phyloP scores from a whole-genome alignment of 2,797 vertebrate genomes.

The Siniperca undulata region DNA sequence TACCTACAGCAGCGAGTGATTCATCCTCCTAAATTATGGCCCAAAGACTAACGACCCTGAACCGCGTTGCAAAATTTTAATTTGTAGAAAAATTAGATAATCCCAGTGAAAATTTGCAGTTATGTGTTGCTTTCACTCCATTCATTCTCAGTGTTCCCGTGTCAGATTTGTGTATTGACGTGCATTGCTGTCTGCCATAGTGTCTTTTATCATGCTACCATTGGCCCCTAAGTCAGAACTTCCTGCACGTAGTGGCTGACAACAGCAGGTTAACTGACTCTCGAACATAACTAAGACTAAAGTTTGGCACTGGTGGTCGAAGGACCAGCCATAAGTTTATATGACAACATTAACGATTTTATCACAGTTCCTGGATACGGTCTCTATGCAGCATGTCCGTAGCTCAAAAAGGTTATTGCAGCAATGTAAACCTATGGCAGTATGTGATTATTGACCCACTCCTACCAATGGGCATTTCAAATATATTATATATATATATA shows the following conservation, averaged over 20 bases:
- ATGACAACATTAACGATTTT: too few relatives aligned
- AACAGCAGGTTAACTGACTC: slow-evolving; percentile 5
- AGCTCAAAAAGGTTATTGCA: too few relatives aligned
- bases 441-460: too few relatives aligned
- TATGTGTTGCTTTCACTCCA: too few relatives aligned
- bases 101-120: not conserved
- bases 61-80: not conserved
- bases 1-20: not conserved
- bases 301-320: not conserved
- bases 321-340: not conserved
- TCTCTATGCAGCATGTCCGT: too few relatives aligned
- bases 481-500: too few relatives aligned
- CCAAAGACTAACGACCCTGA: not conserved
- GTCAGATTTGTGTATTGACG: not conserved
- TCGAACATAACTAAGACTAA: not conserved
- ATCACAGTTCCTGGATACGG: too few relatives aligned
- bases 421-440: too few relatives aligned
- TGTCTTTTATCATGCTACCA: not conserved
- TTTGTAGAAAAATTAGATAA: not conserved
- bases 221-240: not conserved
- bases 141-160: too few relatives aligned
- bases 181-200: not conserved
- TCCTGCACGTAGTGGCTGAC: not conserved
- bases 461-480: too few relatives aligned
- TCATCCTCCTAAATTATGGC: not conserved